Evolutionary conservation across 2,888 invertebrate genomes (phyloP), one percentile per base, ranked within the genome.

Genomic region (Pheosia gnoma): DNA sequence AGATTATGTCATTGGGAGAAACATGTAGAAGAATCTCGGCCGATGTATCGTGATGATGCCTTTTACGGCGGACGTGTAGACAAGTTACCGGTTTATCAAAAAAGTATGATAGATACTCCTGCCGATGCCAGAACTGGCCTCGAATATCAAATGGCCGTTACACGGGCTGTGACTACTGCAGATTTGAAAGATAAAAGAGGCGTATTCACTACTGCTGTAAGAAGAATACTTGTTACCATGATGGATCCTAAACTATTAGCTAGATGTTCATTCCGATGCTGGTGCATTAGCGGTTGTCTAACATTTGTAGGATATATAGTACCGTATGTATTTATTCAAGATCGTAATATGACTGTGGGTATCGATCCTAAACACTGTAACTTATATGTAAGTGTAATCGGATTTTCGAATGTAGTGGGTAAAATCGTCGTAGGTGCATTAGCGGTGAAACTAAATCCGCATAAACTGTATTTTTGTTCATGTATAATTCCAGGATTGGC

Each of bases 81-180:
- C 69, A 80, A 84, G 7, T 75, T 93, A 63, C 85, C 89, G 25
- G 76, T 68, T 9, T 93, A 93, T 69, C 85, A 89, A 75, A 93
- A 91, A 82, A 92, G 89, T 80, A 77, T 79, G 67, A 71, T 86
- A 64, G 84, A 84, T 52, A 77, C 82, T 5, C 54, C 75, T 11
- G 70, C 71, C 6, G 84, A 84, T 62, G 67, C 69, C 2, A 87
- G 83, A 80, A 91, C 91, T 6, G 93, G 92, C 13, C 78, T 93
- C 13, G 92, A 93, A 76, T 93, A 93, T 78, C 91, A 90, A 67
- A 71, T 93, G 72, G 91, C 92, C 38, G 92, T 93, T 51, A 88
- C 93, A 38, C 84, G 93, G 62, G 89, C 91, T 11, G 88, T 87
- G n/a, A 86, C 90, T 11, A 75, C 86, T 25, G 79, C 74, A 4